Evolutionary conservation across 2,113 vertebrate genomes (phyloP).

Genomic region (Lasiurus borealis): DNA sequence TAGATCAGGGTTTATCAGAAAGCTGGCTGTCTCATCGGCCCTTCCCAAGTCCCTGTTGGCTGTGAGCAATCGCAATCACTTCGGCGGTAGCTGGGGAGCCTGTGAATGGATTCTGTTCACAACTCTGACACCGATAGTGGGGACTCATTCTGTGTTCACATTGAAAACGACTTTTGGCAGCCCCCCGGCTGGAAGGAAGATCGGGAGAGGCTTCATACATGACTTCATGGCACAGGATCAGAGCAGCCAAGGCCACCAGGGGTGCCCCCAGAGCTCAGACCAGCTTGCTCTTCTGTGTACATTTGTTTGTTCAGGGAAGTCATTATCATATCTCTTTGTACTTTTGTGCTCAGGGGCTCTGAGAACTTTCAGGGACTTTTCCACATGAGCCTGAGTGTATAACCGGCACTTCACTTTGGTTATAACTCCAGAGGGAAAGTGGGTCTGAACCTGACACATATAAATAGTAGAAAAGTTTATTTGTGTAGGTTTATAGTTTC

Average conservation of each 20-base stretch:
- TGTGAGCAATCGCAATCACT: neutral
- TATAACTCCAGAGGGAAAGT: neutral
- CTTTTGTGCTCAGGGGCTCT: neutral
- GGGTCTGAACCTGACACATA: neutral
- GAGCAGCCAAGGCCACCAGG: neutral
- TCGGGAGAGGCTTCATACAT: neutral
- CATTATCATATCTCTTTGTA: constrained; percentile 65
- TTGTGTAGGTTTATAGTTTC: constrained; percentile 10
- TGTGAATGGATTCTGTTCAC: neutral
- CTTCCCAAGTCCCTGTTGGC: neutral
- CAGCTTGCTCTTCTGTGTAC: neutral
- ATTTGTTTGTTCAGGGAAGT: constrained; percentile 47
- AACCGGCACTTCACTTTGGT: neutral
- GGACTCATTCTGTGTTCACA: neutral
- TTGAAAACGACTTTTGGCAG: neutral
- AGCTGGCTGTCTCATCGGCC: neutral
- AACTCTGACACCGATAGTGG: neutral
- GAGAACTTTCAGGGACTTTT: constrained; percentile 41
- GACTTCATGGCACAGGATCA: constrained; percentile 47
- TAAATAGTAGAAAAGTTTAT: constrained; percentile 38
- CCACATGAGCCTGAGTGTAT: neutral
- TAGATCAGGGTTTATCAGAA: neutral
- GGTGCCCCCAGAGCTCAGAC: neutral
- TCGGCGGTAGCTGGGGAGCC: neutral
- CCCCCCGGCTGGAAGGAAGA: neutral